A percentile compares a stretch with the other conserved stretches of the same genome.
Conservation (phyloP, 2,888 invertebrate genomes). For the Lordiphosa andalusiaca region DNA sequence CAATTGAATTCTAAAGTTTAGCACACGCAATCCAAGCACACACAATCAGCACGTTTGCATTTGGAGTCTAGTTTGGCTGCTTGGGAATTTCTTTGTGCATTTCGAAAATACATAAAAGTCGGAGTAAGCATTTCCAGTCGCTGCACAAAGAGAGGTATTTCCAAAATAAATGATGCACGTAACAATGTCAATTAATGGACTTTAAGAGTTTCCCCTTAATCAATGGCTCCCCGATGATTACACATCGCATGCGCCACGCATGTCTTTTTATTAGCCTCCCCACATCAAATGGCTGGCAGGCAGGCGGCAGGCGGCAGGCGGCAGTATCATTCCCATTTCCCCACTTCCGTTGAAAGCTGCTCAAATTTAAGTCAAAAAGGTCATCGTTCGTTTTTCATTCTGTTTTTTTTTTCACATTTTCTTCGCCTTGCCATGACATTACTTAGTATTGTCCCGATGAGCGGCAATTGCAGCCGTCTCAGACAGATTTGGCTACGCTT, state of each 20-base stretch:
- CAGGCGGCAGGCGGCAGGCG: too few species aligned
- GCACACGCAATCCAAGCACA: constrained; percentile 7
- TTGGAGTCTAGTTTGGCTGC: constrained; percentile 30
- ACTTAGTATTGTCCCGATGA: not conserved
- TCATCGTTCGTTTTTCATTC: constrained; percentile 36
- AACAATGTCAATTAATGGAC: constrained; percentile 29
- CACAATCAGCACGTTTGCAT: constrained; percentile 41
- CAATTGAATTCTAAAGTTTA: constrained; percentile 64
- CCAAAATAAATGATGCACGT: constrained; percentile 7
- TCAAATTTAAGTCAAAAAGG: constrained; percentile 28
- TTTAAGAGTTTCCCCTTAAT: constrained; percentile 25
- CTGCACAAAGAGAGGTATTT: constrained; percentile 24
- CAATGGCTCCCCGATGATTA: constrained; percentile 28
- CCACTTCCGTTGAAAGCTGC: constrained; percentile 4
- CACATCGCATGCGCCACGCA: constrained; percentile 43
- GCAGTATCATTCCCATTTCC: constrained; percentile 3
- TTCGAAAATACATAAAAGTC: constrained; percentile 31
- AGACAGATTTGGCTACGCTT: constrained; percentile 46
- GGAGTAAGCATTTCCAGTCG: constrained; percentile 18
- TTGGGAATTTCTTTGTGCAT: constrained; percentile 53
- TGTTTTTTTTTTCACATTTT: constrained; percentile 13
- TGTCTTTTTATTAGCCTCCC: constrained; percentile 25
- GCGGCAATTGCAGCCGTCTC: constrained; percentile 51
- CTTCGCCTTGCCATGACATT: not conserved
- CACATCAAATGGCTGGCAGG: too few species aligned